Conservation (phyloP, 2,888 invertebrate species). For the Neoascia interrupta region DNA sequence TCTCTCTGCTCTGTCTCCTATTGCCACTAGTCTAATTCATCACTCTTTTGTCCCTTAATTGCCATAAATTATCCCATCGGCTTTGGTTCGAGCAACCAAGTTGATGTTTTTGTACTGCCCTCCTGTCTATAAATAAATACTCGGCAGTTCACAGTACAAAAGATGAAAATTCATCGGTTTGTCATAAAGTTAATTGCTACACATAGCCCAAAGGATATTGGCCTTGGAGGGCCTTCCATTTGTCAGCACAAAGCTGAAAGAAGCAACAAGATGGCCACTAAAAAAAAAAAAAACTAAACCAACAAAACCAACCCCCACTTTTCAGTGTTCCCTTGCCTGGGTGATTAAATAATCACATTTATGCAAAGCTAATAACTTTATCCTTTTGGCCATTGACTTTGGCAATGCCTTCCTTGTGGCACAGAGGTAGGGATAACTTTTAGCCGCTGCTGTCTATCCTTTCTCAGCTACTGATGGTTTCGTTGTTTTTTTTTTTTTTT, state of each 20-base stretch:
- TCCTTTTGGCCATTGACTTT: constrained; percentile 42
- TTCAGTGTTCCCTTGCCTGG: too few relatives aligned
- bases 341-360: constrained; percentile 50
- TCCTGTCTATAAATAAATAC: constrained; percentile 52
- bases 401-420: too few relatives aligned
- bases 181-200: constrained; percentile 56
- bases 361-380: constrained; percentile 61
- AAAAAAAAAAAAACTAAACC: neutral
- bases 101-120: constrained; percentile 4
- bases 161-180: constrained; percentile 59
- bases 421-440: too few relatives aligned
- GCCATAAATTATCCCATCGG: constrained; percentile 64
- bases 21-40: too few relatives aligned
- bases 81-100: constrained; percentile 28
- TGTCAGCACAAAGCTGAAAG: constrained; percentile 8
- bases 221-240: constrained; percentile 22
- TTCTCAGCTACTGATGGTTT: neutral
- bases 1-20: too few relatives aligned
- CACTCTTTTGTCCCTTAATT: constrained; percentile 53
- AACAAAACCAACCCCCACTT: neutral
- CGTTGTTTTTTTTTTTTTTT: constrained; percentile 6
- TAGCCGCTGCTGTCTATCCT: constrained; percentile 12
- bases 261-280: neutral
- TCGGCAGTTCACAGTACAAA: constrained; percentile 6
- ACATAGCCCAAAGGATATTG: constrained; percentile 36